Conservation (phyloP, 2,113 vertebrate genomes). For the Podiceps cristatus region DNA sequence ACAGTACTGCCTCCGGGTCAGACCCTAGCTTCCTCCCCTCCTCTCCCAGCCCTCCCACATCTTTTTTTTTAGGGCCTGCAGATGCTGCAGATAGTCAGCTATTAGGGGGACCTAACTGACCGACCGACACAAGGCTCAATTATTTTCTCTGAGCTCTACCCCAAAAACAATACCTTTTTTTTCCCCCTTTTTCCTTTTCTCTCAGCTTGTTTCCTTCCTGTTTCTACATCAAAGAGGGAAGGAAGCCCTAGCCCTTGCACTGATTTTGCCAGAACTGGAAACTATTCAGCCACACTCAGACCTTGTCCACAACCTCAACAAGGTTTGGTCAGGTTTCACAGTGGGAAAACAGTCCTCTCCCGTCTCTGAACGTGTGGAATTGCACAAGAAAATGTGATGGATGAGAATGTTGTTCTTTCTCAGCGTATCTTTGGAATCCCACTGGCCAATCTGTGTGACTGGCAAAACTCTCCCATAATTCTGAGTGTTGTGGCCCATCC, state of each 20-base stretch:
- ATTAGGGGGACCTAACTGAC: neutral
- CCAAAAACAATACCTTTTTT: neutral
- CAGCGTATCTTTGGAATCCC: neutral
- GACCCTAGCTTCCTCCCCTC: neutral
- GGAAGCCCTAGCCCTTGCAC: neutral
- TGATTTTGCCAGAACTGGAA: neutral
- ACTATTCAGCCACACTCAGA: neutral
- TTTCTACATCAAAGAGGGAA: neutral
- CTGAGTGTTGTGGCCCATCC: neutral
- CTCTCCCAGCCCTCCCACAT: neutral
- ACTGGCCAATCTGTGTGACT: neutral
- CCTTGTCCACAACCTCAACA: neutral
- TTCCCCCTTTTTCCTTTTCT: neutral
- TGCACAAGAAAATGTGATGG: neutral
- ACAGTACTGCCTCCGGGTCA: neutral
- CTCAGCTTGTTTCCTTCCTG: neutral
- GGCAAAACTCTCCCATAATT: neutral
- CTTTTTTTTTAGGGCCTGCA: neutral
- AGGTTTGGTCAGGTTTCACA: neutral
- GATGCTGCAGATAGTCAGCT: neutral
- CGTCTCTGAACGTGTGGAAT: neutral
- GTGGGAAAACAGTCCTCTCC: neutral
- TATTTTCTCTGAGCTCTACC: neutral
- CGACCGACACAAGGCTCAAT: rapidly evolving
- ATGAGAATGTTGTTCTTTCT: conserved; percentile 6